Evolutionary conservation across 2,888 invertebrate genomes (phyloP), one percentile per base, ranked within the genome.

Genomic region (Trachelus stipa): DNA sequence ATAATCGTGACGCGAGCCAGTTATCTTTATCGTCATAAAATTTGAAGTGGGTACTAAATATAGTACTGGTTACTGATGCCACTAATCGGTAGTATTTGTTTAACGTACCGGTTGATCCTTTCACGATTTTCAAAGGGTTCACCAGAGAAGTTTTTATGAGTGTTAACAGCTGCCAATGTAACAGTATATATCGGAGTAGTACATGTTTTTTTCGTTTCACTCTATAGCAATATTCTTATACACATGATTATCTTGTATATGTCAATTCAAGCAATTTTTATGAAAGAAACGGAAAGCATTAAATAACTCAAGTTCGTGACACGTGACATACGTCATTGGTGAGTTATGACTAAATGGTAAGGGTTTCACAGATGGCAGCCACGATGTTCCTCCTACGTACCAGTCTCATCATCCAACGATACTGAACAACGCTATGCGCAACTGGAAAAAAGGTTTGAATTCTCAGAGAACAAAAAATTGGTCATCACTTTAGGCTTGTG

Each of bases 391-490:
- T 88, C 85, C 90, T 85, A 89, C 87, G 85, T 90, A 90, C 86
- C 91, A 90, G 88, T 88, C 85, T 88, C 92, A 85, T 85, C 90
- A 86, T 86, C 91, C 87, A 88, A 86, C 86, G 90, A 91, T 86
- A 88, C 89, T 86, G 88, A 90, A 86, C 86, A 89, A 88, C 88
- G 87, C 89, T 84, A 88, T 85, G 81, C 90, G 89, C 88, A 90
- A 88, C 88, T 90, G 90, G 90, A 90, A 90, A 89, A 90, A 90
- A 90, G 90, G 90, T 90, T 90, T 88, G 90, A 89, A 83, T 86
- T 85, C 84, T 73, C 34, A 31, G 78, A 81, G 73, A 81, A 81
- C 75, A 76, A 76, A 77, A 75, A 69, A 37, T 37, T 78, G 73
- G 37, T 79, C 74, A 79, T 79, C 75, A 74, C 74, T 79, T 73